A percentile compares a stretch with the other conserved stretches of the same genome.
These are phyloP conservation scores for Psix sp. DNA, from an alignment of 1,140 invertebrate species.

Conservation along the genomic window DNA sequence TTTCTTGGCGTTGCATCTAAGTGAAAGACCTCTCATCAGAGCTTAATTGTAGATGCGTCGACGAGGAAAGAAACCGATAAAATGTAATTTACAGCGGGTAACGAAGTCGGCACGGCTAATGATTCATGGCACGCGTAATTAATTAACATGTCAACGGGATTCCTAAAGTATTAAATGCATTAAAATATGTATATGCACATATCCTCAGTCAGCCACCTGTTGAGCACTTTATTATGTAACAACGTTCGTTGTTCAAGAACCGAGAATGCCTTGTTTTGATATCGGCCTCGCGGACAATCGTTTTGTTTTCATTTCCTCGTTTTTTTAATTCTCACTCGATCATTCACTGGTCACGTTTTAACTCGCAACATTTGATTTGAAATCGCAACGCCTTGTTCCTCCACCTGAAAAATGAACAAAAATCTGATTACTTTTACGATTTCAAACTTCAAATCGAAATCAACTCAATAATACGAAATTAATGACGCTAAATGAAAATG, in stretches of 20 bases:
- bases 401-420: no score
- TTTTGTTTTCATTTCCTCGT: slow-evolving; percentile 11
- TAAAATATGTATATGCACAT: slow-evolving; percentile 50
- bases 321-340: slow-evolving; percentile 3
- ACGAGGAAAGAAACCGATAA: slow-evolving; percentile 37
- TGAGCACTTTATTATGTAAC: slow-evolving; percentile 54
- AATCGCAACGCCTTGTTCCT: background rate
- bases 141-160: slow-evolving; percentile 51
- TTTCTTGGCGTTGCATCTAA: background rate
- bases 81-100: slow-evolving; percentile 27
- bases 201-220: slow-evolving; percentile 43
- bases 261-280: slow-evolving; percentile 28
- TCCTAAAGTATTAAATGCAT: slow-evolving; percentile 51
- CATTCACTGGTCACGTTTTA: slow-evolving; percentile 1
- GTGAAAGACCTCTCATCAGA: background rate
- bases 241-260: slow-evolving; percentile 49
- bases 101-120: slow-evolving; percentile 20
- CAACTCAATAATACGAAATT: no score
- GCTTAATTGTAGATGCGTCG: slow-evolving; percentile 1
- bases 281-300: slow-evolving; percentile 6
- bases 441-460: no score
- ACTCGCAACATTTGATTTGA: slow-evolving; percentile 6
- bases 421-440: no score
- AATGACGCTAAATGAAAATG: no score
- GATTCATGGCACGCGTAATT: slow-evolving; percentile 47